Percentiles rank a stretch among this genome's conserved stretches.
These are phyloP conservation scores for Micoletzkya japonica DNA, from an alignment of 2,888 invertebrate species.

Conservation along the genomic window DNA sequence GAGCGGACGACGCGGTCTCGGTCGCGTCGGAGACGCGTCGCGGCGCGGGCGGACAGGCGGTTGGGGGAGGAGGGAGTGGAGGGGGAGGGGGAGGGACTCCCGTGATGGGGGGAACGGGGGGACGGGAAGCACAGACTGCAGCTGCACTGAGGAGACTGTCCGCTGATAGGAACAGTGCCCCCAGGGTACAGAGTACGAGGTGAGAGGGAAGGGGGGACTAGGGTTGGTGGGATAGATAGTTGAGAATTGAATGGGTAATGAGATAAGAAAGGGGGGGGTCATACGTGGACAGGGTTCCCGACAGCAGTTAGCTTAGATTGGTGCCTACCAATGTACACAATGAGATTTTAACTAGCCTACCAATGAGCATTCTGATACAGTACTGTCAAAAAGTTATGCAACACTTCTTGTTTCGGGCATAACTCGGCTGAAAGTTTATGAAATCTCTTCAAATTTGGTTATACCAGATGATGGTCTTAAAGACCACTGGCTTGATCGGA, in stretches of 20 bases:
- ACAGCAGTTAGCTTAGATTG: not conserved
- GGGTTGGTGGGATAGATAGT: not conserved
- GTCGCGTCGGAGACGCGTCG: slow-evolving; percentile 12
- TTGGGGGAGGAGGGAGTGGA: not conserved
- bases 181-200: slow-evolving; percentile 46
- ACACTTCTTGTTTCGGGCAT: no score
- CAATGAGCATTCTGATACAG: no score
- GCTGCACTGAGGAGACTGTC: slow-evolving; percentile 37
- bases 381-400: no score
- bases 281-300: not conserved
- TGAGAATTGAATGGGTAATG: not conserved
- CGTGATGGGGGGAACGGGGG: no score
- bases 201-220: slow-evolving; percentile 16
- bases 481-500: no score
- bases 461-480: no score
- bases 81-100: not conserved
- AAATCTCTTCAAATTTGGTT: no score
- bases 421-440: no score
- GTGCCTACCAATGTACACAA: not conserved
- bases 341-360: not conserved
- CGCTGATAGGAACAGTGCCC: slow-evolving; percentile 44
- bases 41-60: not conserved
- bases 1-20: slow-evolving; percentile 20
- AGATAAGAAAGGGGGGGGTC: not conserved
- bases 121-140: not conserved